phyloP scores from a whole-genome alignment of 2,888 invertebrate species.

The Gortyna flavago region DNA sequence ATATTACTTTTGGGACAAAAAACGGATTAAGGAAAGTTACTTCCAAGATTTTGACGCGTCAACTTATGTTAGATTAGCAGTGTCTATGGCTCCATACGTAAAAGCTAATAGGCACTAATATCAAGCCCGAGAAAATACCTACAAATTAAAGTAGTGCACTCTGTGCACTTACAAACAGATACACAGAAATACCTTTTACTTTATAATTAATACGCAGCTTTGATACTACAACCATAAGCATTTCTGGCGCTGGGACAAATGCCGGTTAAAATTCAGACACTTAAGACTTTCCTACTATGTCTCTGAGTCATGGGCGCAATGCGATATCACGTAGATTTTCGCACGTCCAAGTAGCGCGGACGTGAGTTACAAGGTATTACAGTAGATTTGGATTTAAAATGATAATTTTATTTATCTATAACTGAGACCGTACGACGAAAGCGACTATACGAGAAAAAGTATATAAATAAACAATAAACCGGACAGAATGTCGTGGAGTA shows the following conservation, averaged over 20 bases:
- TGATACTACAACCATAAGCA: background rate
- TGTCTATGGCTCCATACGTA: background rate
- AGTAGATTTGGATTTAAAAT: background rate
- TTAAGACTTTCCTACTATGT: background rate
- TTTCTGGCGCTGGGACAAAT: slow-evolving; percentile 10
- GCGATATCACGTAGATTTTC: slow-evolving; percentile 16
- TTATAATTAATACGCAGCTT: background rate
- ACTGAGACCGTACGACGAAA: too few species aligned
- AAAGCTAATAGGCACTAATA: background rate
- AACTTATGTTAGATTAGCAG: background rate
- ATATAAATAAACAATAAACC: background rate
- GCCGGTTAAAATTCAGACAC: background rate
- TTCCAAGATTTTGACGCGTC: background rate
- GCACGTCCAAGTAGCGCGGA: background rate
- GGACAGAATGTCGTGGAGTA: background rate
- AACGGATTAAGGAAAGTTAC: background rate
- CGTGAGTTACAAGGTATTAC: background rate
- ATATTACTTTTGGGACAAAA: slow-evolving; percentile 4
- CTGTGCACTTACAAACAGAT: background rate
- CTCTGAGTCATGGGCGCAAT: background rate
- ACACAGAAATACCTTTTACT: background rate
- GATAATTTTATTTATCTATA: background rate
- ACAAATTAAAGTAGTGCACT: background rate
- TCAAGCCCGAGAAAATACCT: background rate
- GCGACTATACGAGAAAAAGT: too few species aligned